A percentile compares a stretch with the other conserved stretches of the same genome.
Evolutionary conservation across 2,797 vertebrate species (phyloP).

Genomic region (Myotis vivesi): DNA sequence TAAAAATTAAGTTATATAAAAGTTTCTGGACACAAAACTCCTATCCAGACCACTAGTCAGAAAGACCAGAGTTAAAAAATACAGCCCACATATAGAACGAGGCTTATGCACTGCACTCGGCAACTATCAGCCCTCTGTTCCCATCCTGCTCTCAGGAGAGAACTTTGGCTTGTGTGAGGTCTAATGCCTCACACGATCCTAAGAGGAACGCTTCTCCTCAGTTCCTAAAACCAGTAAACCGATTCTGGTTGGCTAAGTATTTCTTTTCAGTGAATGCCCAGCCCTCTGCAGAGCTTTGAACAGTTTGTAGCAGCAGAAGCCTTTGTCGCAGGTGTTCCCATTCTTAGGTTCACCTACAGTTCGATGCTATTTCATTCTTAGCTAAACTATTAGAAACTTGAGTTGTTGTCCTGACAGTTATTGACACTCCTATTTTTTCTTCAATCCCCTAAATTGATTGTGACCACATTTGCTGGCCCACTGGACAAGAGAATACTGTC

Average conservation of each 20-base stretch:
- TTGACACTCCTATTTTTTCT: background rate
- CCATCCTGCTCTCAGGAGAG: background rate
- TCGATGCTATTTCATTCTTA: background rate
- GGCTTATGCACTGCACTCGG: background rate
- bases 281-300: background rate
- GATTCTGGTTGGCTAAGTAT: background rate
- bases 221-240: background rate
- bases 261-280: background rate
- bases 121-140: background rate
- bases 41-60: slow-evolving; percentile 25
- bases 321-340: background rate
- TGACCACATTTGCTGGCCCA: background rate
- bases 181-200: background rate
- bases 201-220: background rate
- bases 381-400: background rate
- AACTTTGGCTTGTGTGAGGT: background rate
- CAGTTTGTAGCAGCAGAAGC: background rate
- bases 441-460: background rate
- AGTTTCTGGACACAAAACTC: slow-evolving; percentile 54
- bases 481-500: background rate
- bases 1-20: slow-evolving; percentile 71
- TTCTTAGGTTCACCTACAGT: background rate
- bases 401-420: background rate
- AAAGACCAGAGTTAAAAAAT: slow-evolving; percentile 14
- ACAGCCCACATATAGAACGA: background rate